Evolutionary conservation across 2,888 invertebrate genomes (phyloP).

Genomic region (Elmis aenea): DNA sequence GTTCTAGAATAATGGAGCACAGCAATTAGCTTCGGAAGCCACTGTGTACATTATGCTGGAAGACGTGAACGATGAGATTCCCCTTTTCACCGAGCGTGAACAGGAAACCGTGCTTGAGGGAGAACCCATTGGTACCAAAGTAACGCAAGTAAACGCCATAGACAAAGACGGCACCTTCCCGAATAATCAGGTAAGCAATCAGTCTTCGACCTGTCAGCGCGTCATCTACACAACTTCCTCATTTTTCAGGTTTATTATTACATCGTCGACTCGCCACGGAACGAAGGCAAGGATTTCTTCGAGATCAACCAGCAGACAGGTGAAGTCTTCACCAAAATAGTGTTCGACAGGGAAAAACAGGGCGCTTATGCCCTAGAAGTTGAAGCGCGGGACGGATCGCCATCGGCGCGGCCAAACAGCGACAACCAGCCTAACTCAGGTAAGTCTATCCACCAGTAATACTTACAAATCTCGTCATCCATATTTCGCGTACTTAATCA

Average conservation of each 20-base stretch:
- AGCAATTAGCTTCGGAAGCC: conserved; percentile 90
- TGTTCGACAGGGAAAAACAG: conserved; percentile 97
- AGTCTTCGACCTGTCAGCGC: conserved; percentile 2
- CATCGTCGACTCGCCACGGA: conserved; percentile 85
- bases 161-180: conserved; percentile 94
- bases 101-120: conserved; percentile 94
- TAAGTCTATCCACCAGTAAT: conserved; percentile 48
- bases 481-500: conserved; percentile 10
- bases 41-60: conserved; percentile 90
- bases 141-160: conserved; percentile 93
- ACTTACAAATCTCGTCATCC: conserved; percentile 5
- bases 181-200: conserved; percentile 75
- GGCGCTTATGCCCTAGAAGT: conserved; percentile 96
- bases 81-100: conserved; percentile 90
- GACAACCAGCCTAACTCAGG: conserved; percentile 95
- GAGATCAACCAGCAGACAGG: conserved; percentile 95
- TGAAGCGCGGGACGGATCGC: conserved; percentile 92
- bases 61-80: conserved; percentile 96
- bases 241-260: conserved; percentile 80
- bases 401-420: conserved; percentile 92
- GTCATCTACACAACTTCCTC: conserved; percentile 4
- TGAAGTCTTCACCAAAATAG: conserved; percentile 89
- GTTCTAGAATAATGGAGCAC: conserved; percentile 86
- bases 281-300: conserved; percentile 93
- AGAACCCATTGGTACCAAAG: conserved; percentile 90